A percentile compares a stretch with the other conserved stretches of the same genome.
phyloP scores from a whole-genome alignment of 2,113 vertebrate genomes.

The Vombatus ursinus region DNA sequence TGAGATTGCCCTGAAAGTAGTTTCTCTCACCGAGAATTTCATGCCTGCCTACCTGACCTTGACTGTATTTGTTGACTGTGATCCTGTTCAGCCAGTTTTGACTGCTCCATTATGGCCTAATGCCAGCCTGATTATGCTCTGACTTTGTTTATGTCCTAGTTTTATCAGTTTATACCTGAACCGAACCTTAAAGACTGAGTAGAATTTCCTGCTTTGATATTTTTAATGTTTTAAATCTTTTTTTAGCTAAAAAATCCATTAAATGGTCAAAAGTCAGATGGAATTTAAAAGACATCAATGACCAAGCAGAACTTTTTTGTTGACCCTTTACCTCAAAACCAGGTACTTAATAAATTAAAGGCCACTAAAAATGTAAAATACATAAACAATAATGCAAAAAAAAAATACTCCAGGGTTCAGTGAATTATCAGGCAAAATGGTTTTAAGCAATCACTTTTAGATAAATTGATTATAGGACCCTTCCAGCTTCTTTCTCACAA shows the following conservation, averaged over 20 bases:
- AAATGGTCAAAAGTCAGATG: background rate
- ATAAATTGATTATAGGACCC: background rate
- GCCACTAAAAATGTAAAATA: background rate
- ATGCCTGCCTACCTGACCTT: background rate
- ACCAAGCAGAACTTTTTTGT: background rate
- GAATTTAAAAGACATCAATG: background rate
- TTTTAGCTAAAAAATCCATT: background rate
- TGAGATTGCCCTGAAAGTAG: background rate
- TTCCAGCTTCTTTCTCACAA: background rate
- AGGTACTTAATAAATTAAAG: background rate
- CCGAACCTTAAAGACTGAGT: background rate
- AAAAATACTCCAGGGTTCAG: background rate
- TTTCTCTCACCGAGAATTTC: background rate
- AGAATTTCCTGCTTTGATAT: background rate
- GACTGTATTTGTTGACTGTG: background rate
- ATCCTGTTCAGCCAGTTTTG: background rate
- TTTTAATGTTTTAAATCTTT: background rate
- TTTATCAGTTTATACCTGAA: background rate
- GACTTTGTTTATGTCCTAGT: background rate
- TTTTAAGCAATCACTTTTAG: background rate
- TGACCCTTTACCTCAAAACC: background rate
- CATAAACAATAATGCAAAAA: background rate
- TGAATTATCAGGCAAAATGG: background rate
- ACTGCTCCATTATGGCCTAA: background rate
- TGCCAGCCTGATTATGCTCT: background rate